Conservation (phyloP, 1,140 invertebrate genomes). For the Psix sp. region DNA sequence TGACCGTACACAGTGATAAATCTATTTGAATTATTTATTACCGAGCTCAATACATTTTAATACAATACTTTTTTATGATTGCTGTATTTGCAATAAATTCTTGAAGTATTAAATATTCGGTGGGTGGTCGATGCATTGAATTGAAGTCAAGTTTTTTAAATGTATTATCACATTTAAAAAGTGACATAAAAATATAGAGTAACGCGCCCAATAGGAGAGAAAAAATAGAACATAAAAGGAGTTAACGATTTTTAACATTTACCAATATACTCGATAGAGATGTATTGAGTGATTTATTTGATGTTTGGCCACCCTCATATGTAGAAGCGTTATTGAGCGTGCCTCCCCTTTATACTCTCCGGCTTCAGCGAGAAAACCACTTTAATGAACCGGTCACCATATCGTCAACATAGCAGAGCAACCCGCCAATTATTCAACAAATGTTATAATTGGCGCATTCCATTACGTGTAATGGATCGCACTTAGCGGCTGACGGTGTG, state of each 20-base stretch:
- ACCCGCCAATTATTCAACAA: slow-evolving; percentile 75
- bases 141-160: slow-evolving; percentile 46
- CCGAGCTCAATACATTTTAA: too few relatives aligned
- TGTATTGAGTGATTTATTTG: slow-evolving; percentile 70
- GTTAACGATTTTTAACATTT: slow-evolving; percentile 62
- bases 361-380: slow-evolving; percentile 36
- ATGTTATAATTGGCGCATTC: slow-evolving; percentile 77
- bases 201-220: neutral
- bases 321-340: slow-evolving; percentile 42
- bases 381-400: slow-evolving; percentile 53
- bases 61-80: too few relatives aligned
- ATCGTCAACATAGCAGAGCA: slow-evolving; percentile 40
- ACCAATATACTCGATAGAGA: slow-evolving; percentile 53
- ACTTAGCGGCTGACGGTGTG: slow-evolving; percentile 66
- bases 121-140: slow-evolving; percentile 3
- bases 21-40: too few relatives aligned
- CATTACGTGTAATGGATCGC: slow-evolving; percentile 77
- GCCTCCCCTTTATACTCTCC: slow-evolving; percentile 28
- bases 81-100: too few relatives aligned
- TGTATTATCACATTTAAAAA: too few relatives aligned
- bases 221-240: slow-evolving; percentile 6
- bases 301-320: slow-evolving; percentile 61
- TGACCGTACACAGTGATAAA: neutral
- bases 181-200: slow-evolving; percentile 10
- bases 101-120: too few relatives aligned